Base-by-base conservation (phyloP, 1,140 invertebrate genomes). In the Drosophila burlai region DNA sequence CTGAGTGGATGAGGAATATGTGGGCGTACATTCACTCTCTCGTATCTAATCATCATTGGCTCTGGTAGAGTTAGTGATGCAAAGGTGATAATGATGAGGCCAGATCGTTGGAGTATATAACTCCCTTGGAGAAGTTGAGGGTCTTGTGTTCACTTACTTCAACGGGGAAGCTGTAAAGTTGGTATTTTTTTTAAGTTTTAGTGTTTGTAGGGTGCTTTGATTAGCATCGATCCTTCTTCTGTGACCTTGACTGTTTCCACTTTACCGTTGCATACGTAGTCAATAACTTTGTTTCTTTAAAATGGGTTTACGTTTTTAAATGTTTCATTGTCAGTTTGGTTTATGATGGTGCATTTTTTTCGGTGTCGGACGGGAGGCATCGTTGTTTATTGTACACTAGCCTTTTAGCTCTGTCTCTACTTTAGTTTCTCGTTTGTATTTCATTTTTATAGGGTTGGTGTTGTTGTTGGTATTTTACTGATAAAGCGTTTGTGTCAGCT, bases 101-200 rank as follows among this genome's bases (percentile, higher is more conserved):
- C 61, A 11, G 61, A 11, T 67, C 64, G 15, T 67, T 50, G 1
- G 4, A 54, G 16, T 69, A 69, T 16, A 69, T 31, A 10, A 45
- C 57, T 68, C 47, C 47, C 31, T 68, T 61, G 47, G 47, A 68
- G 16, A 31, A 59, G 54, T 59, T 58, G 13, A 67, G 64, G 40
- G 36, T 67, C 5, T 42, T 42, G 40, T 42, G 16, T 4, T 42
- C 16, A 5, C 3, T n/a, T 8, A 42, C 16, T 3, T 9, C 11
- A 13, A 46, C 45, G 13, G 45, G 45, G 11, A 46, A 46, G 11
- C 24, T 18, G 6, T 46, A 18, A 15, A 24, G 24, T 0, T 11
- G 11, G 2, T 15, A 0, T 24, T 21, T 24, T 46, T 24, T 13
- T 24, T 6, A 6, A 46, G 21, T 15, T 11, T 15, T 11, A 13